Conservation (phyloP, 2,797 vertebrate genomes). For the Aeoliscus strigatus region DNA sequence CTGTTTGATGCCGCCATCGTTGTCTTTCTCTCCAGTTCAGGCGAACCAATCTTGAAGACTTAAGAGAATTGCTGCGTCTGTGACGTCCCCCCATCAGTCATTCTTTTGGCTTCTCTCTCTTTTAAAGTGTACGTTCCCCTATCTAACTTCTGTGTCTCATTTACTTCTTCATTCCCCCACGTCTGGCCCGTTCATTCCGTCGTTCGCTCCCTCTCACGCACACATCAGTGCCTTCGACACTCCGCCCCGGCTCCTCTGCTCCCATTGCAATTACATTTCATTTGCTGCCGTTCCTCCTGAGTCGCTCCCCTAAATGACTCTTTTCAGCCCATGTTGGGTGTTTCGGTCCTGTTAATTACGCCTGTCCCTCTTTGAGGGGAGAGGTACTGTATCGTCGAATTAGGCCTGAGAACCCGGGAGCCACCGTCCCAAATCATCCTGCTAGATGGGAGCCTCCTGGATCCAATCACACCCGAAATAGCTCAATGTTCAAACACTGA, state of each 20-base stretch:
- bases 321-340: constrained; percentile 55
- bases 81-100: constrained; percentile 32
- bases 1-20: too few species aligned
- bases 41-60: too few species aligned
- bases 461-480: constrained; percentile 51
- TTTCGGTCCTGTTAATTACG: constrained; percentile 68
- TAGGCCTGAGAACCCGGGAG: constrained; percentile 49
- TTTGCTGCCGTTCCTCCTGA: constrained; percentile 68
- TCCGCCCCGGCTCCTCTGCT: constrained; percentile 48
- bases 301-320: constrained; percentile 67
- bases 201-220: constrained; percentile 20
- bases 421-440: constrained; percentile 42
- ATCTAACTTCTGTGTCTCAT: constrained; percentile 51
- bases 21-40: too few species aligned
- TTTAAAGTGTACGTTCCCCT: constrained; percentile 43
- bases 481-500: constrained; percentile 16
- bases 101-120: constrained; percentile 31
- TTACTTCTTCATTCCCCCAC: constrained; percentile 54
- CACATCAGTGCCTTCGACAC: constrained; percentile 50
- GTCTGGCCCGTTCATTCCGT: constrained; percentile 31
- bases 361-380: constrained; percentile 52
- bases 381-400: constrained; percentile 59
- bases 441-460: constrained; percentile 48
- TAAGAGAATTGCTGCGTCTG: constrained; percentile 10
- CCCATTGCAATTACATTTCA: constrained; percentile 74